Base-by-base conservation (phyloP, 2,888 invertebrate species). In the Neria commutata region DNA sequence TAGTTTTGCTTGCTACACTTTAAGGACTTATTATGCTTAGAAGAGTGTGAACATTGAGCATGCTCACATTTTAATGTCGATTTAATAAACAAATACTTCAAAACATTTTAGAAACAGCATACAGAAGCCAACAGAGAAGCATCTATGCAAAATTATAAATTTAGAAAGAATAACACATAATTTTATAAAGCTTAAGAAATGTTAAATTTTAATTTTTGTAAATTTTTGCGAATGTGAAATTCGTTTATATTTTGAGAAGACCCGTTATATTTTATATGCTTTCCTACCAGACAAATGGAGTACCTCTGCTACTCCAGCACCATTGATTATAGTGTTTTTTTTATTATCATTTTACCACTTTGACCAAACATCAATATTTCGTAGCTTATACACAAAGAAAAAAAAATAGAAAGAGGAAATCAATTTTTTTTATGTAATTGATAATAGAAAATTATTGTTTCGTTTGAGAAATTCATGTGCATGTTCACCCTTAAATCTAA, bases 211-310 rank as follows among this genome's bases (percentile, higher is more conserved):
- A 37, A n/a, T 19, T 49, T 33, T 37, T 51, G 17, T 51, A 34
- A 4, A 26, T 5, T 33, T 37, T 51, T 42, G 14, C 42, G 19
- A 42, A 42, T 19, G 17, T 6, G 42, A 42, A 42, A 19, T 42
- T 19, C 17, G 17, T 51, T 51, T 51, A n/a, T 23, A 19, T 16
- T 56, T 49, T 56, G 17, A 24, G 24, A 21, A 23, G 62, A 61
- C 67, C 60, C 70, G 63, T 62, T 65, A 54, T 48, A n/a, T 65
- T 68, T 59, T 67, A 68, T 69, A 67, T 71, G 69, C 67, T 67
- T 62, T 71, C 19, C 63, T 62, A 61, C 65, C 40, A 60, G 72
- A 69, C 68, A 70, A 63, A 62, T 50, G 65, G 67, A 65, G 65
- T 57, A 56, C 52, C 19, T 8, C 25, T 37, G 42, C 42, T 56